phyloP scores from a whole-genome alignment of 2,113 vertebrate species.

The Perca schrenkii region DNA sequence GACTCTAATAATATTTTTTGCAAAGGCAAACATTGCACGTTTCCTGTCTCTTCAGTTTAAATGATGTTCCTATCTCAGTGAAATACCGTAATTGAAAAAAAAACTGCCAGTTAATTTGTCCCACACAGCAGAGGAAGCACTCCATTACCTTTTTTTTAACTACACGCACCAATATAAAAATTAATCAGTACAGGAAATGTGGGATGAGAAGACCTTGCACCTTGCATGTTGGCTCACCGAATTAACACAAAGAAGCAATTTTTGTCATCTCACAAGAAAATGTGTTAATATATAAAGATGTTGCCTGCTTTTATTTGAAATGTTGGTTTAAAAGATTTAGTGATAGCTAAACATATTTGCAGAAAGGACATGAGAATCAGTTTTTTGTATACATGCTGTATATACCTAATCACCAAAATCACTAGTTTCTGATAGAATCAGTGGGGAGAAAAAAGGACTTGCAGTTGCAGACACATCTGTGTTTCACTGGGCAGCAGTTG shows the following conservation, averaged over 20 bases:
- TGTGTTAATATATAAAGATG: not conserved
- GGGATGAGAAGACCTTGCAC: not conserved
- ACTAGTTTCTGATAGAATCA: not conserved
- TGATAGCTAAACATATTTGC: not conserved
- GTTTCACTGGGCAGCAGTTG: not conserved
- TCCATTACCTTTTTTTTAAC: not conserved
- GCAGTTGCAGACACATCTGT: not conserved
- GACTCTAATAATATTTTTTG: constrained; percentile 2
- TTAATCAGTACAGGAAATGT: constrained; percentile 7
- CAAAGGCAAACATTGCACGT: not conserved
- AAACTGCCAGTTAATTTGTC: not conserved
- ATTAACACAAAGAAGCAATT: not conserved
- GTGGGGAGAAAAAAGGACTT: not conserved
- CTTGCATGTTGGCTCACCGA: not conserved
- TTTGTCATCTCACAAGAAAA: not conserved
- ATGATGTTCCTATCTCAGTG: not conserved
- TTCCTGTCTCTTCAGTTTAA: not conserved
- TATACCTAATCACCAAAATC: not conserved
- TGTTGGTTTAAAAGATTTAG: not conserved
- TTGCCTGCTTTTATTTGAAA: not conserved
- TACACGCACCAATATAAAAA: not conserved
- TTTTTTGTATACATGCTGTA: not conserved
- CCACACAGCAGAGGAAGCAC: not conserved
- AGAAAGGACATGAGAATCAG: not conserved
- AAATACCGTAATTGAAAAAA: not conserved